phyloP scores from a whole-genome alignment of 2,888 invertebrate genomes.

The Ferdinandea cuprea region DNA sequence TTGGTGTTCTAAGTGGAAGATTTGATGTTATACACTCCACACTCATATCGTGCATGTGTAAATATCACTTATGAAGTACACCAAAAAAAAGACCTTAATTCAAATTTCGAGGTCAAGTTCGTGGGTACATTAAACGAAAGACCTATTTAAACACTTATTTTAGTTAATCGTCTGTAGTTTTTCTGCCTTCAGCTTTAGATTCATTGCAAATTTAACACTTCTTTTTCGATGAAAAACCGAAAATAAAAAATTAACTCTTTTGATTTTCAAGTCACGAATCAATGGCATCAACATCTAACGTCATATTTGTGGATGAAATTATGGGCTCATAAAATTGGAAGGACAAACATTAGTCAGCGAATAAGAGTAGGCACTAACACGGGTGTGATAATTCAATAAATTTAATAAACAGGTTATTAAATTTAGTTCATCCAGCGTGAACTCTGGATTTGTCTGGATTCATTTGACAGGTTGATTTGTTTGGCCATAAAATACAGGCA shows the following conservation, averaged over 20 bases:
- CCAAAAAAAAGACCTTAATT: not conserved
- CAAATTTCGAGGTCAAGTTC: slow-evolving; percentile 42
- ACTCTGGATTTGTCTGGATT: not conserved
- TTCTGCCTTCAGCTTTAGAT: not conserved
- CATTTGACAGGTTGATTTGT: not conserved
- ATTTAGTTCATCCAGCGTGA: slow-evolving; percentile 8
- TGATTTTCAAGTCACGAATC: slow-evolving; percentile 28
- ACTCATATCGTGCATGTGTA: not conserved
- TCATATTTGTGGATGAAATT: slow-evolving; percentile 2
- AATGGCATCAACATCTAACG: not conserved
- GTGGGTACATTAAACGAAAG: not conserved
- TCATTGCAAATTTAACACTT: slow-evolving; percentile 7
- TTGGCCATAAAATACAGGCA: not conserved
- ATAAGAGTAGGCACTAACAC: not conserved
- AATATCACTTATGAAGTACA: slow-evolving; percentile 6
- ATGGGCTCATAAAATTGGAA: slow-evolving; percentile 13
- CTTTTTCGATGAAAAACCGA: not conserved
- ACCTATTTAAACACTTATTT: not conserved
- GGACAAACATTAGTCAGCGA: slow-evolving; percentile 13
- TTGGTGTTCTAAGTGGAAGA: slow-evolving; percentile 31
- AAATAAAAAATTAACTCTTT: slow-evolving; percentile 43
- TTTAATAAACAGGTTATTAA: slow-evolving; percentile 23
- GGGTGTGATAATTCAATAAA: slow-evolving; percentile 29
- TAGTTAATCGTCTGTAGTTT: not conserved
- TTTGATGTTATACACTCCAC: slow-evolving; percentile 2